Evolutionary conservation across 2,113 vertebrate genomes (phyloP).

Genomic region (Lamprologus ornatipinnis): DNA sequence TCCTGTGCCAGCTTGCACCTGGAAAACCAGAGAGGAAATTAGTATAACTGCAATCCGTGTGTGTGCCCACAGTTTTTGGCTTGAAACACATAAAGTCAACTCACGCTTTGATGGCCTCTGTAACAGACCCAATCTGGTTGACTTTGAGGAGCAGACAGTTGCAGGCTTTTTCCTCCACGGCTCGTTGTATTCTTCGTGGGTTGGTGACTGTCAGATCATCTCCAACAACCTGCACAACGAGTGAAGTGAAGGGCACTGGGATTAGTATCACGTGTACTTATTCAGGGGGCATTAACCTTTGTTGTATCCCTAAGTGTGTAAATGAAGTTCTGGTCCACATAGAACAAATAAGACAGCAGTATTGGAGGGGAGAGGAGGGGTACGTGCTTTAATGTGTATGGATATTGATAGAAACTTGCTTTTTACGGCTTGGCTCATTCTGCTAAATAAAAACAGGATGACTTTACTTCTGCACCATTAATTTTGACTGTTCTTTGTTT

Average conservation of each 20-base stretch:
- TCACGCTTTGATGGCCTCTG: conserved; percentile 90
- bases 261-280: neutral
- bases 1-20: conserved; percentile 93
- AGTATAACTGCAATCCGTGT: neutral
- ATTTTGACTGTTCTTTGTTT: neutral
- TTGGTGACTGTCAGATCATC: conserved; percentile 91
- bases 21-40: neutral
- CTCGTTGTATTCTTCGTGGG: conserved; percentile 83
- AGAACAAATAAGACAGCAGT: neutral
- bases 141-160: conserved; percentile 91
- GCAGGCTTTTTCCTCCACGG: conserved; percentile 88
- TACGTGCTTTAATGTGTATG: neutral
- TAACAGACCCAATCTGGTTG: conserved; percentile 90
- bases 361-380: neutral
- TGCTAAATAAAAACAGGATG: neutral
- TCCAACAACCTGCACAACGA: conserved; percentile 80
- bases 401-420: neutral
- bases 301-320: neutral
- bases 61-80: neutral
- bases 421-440: neutral
- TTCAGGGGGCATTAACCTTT: neutral
- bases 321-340: neutral
- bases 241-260: neutral
- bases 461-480: neutral
- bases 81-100: conserved; percentile 32